Percentiles rank a stretch among this genome's conserved stretches.
Evolutionary conservation across 2,888 invertebrate species (phyloP).

Genomic region (Parasteatoda lunata): DNA sequence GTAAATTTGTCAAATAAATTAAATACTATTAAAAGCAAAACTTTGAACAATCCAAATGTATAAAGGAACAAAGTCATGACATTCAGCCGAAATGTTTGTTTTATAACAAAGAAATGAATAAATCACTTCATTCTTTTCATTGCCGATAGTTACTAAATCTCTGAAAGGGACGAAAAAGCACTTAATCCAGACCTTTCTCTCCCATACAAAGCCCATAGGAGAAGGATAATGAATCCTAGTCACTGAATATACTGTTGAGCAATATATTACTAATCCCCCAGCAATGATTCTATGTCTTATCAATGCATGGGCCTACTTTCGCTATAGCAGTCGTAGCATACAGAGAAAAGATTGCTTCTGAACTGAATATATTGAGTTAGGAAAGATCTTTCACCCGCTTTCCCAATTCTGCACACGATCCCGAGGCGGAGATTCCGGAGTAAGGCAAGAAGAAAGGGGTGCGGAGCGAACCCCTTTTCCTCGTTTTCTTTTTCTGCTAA

Average conservation of each 20-base stretch:
- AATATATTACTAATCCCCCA: conserved; percentile 41
- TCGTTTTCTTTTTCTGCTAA: not conserved
- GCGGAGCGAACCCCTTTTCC: not conserved
- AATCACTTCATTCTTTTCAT: too few species aligned
- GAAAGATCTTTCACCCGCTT: conserved; percentile 12
- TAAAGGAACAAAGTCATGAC: too few species aligned
- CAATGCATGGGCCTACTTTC: conserved; percentile 30
- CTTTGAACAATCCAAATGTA: too few species aligned
- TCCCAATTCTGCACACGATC: conserved; percentile 42
- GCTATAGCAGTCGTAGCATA: not conserved
- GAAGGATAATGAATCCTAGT: not conserved
- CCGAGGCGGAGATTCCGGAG: not conserved
- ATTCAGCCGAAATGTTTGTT: too few species aligned
- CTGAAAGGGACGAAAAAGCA: too few species aligned
- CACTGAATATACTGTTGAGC: not conserved
- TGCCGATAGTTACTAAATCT: too few species aligned
- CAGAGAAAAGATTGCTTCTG: conserved; percentile 11
- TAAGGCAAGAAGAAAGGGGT: not conserved
- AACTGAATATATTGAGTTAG: conserved; percentile 40
- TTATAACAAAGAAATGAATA: too few species aligned
- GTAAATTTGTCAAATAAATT: too few species aligned
- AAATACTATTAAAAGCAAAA: too few species aligned
- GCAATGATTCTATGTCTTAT: conserved; percentile 13
- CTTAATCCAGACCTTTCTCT: too few species aligned
- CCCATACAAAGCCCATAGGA: too few species aligned